These are phyloP conservation scores for Noturus placidus DNA, from an alignment of 2,113 vertebrate genomes.

Conservation along the genomic window DNA sequence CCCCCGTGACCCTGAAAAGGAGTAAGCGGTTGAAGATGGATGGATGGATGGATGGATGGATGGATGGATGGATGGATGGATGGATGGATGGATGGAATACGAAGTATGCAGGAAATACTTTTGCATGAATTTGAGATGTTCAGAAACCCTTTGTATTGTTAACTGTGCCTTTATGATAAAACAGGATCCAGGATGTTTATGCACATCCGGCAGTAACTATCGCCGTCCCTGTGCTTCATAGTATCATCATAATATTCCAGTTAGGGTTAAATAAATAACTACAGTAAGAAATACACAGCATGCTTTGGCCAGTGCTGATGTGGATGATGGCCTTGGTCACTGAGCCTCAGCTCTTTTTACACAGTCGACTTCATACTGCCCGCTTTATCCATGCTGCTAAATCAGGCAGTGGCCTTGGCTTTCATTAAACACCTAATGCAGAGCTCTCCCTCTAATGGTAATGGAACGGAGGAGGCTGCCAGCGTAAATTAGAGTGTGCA, in stretches of 20 bases:
- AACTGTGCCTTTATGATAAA: neutral
- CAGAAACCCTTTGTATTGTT: neutral
- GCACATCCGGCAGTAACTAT: neutral
- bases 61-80: too few species aligned
- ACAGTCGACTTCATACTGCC: slow-evolving; percentile 23
- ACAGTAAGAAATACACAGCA: neutral
- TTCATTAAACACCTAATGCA: slow-evolving; percentile 79
- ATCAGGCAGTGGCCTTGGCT: slow-evolving; percentile 71
- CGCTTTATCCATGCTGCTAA: slow-evolving; percentile 55
- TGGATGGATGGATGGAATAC: too few species aligned
- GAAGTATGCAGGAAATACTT: neutral
- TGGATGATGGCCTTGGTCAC: neutral
- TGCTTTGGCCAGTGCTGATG: neutral
- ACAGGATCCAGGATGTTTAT: neutral
- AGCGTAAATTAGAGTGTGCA: slow-evolving; percentile 75
- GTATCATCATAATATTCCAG: neutral
- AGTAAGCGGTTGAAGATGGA: too few species aligned
- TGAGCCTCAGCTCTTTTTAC: neutral
- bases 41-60: too few species aligned
- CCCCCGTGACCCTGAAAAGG: too few species aligned
- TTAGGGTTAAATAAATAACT: neutral
- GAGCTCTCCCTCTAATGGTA: slow-evolving; percentile 76
- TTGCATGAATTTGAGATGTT: neutral
- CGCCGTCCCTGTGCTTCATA: neutral
- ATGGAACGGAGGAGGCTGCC: slow-evolving; percentile 65